Evolutionary conservation across 1,140 invertebrate species (phyloP).

Genomic region (Heliconius eleuchia): DNA sequence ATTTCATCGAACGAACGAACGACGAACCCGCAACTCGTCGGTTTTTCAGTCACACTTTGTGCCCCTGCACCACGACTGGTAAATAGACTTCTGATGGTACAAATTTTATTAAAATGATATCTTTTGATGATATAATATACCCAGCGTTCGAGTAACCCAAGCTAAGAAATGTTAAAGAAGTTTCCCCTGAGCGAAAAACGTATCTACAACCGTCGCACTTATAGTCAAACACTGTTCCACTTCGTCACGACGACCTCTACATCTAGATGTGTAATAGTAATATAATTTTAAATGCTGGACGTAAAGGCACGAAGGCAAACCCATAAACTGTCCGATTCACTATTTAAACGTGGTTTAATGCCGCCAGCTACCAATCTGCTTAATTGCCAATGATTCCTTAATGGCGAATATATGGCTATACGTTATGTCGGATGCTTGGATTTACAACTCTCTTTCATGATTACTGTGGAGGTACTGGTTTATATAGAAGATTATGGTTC

Average conservation of each 20-base stretch:
- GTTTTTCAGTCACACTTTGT: too few species aligned
- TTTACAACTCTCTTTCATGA: slow-evolving; percentile 42
- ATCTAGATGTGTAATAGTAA: slow-evolving; percentile 1
- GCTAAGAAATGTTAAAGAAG: too few species aligned
- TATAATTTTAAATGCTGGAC: slow-evolving; percentile 38
- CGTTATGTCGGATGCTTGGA: slow-evolving; percentile 37
- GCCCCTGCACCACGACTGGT: too few species aligned
- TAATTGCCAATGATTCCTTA: slow-evolving; percentile 64
- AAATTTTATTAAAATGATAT: too few species aligned
- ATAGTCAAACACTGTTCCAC: too few species aligned
- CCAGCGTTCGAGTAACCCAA: too few species aligned
- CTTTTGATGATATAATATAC: too few species aligned
- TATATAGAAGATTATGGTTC: not conserved
- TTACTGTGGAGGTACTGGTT: slow-evolving; percentile 16
- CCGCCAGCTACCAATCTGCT: slow-evolving; percentile 58
- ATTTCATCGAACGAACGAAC: too few species aligned
- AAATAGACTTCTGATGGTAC: too few species aligned
- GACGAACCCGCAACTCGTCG: too few species aligned
- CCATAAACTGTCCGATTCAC: slow-evolving; percentile 58
- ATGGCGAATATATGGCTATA: slow-evolving; percentile 51
- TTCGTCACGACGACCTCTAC: not conserved
- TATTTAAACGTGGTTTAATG: slow-evolving; percentile 60
- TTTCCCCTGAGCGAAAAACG: too few species aligned
- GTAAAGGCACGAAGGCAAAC: slow-evolving; percentile 48
- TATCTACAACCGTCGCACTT: too few species aligned